phyloP scores from a whole-genome alignment of 2,797 vertebrate species.

The Takifugu rubripes region DNA sequence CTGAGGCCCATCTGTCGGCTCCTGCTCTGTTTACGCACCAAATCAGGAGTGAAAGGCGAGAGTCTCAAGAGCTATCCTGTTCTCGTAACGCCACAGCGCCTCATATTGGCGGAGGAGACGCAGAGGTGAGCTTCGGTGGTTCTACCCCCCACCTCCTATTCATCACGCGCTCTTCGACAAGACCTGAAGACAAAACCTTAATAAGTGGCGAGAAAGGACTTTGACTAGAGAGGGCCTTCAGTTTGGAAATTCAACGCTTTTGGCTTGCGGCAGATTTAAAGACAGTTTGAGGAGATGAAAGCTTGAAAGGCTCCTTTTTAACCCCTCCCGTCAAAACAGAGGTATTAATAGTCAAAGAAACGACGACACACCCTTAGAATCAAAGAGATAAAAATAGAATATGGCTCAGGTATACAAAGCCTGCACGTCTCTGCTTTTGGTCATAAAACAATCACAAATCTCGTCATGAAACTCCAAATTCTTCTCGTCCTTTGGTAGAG shows the following conservation, averaged over 20 bases:
- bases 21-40: conserved; percentile 74
- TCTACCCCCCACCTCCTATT: conserved; percentile 41
- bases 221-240: conserved; percentile 56
- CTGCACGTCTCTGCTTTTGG: too few relatives aligned
- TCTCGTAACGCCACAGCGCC: conserved; percentile 67
- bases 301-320: conserved; percentile 45
- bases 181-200: conserved; percentile 53
- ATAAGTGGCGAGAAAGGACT: conserved; percentile 55
- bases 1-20: conserved; percentile 77
- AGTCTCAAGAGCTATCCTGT: conserved; percentile 71
- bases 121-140: conserved; percentile 51
- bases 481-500: too few relatives aligned
- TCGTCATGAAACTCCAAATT: neutral
- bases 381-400: conserved; percentile 27
- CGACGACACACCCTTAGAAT: conserved; percentile 31
- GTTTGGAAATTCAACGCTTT: conserved; percentile 48
- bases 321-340: conserved; percentile 21
- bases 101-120: conserved; percentile 56
- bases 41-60: conserved; percentile 72
- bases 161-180: conserved; percentile 56
- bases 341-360: conserved; percentile 49
- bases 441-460: conserved; percentile 15
- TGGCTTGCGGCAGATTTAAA: conserved; percentile 47
- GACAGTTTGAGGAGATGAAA: conserved; percentile 26
- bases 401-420: too few relatives aligned